Evolutionary conservation across 2,888 invertebrate species (phyloP), one percentile per base, ranked within the genome.

Genomic region (Drosophila helvetica): DNA sequence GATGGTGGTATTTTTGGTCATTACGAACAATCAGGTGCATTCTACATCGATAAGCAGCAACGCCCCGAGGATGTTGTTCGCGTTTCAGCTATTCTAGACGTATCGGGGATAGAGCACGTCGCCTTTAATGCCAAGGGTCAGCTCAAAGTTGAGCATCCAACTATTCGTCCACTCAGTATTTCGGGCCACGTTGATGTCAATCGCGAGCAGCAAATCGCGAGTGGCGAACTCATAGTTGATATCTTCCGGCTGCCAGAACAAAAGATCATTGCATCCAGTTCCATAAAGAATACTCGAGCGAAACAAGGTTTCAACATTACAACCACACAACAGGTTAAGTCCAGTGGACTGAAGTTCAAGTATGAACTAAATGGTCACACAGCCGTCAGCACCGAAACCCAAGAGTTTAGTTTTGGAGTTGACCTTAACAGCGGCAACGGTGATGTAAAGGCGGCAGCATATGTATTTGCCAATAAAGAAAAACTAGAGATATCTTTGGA

Each of bases 11-110:
- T 94, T 25, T 93, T 93, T 0, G 95, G 95, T 76, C 94, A 94
- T 30, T 93, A 94, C 76, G 94, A 94, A 59, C 93, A 94, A 10
- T 95, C 96, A 57, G 81, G 94, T 6, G 92, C 93, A 9, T 92
- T 96, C 46, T 96, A 95, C 90, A 91, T 96, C 57, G 95, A 97
- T 92, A 95, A 96, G 90, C 94, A 94, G 82, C 93, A 93, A 59
- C 94, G 94, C 75, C 95, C 96, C 0, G 93, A 94, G n/a, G 94
- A 95, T 77, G 96, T 95, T 88, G 94, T 95, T 0, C 93, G 93
- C 0, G 85, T 95, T 0, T 91, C 93, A 17, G 93, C 94, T 62
- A 89, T 90, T 47, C 91, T 94, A 0, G 94, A 95, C 74, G 77
- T 94, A 3, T 92, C 93, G 4, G 92, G 91, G 0, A 83, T 92